Evolutionary conservation across 2,797 vertebrate genomes (phyloP), one percentile per base, ranked within the genome.

Genomic region (Pteropus rufus): DNA sequence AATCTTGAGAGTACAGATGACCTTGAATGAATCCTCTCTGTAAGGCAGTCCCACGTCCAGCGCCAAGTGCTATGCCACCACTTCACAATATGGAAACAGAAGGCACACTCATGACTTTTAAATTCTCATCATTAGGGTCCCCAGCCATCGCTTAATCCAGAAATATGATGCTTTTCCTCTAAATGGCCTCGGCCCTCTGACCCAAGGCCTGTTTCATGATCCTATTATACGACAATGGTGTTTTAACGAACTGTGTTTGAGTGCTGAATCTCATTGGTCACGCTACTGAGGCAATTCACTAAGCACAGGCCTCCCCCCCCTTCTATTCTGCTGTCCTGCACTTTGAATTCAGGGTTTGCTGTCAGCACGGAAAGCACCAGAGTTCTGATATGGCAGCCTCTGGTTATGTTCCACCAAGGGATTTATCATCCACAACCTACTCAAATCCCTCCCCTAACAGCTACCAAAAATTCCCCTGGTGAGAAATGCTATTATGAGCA

Each of bases 401-500:
- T 96, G 65, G 94, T 97, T 95, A 94, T 96, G n/a, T 58, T 94
- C 92, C 49, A 85, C 90, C 3, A 2, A 91, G 70, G 70, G 91
- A 95, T 95, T 89, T 93, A 97, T 96, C 97, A 97, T 95, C 95
- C 64, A 94, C 96, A 97, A 91, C 97, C 97, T 95, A 97, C 97
- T 97, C 97, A 97, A 86, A 77, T 92, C 92, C 94, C 95, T 97
- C 97, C 96, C 88, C 95, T 93, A 96, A 93, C 60, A 96, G 94
- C 95, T 96, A 98, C 95, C 96, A 94, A 97, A 97, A 97, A 97
- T 96, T 97, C 96, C 97, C 94, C 72, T 95, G 90, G 96, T 97
- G 97, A 97, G 97, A 97, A 96, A 93, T 89, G 97, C 97, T 98
- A 97, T 97, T 97, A 96, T 97, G 91, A 97, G 95, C 95, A 93